These are phyloP conservation scores for Aquatica leii DNA, from an alignment of 2,888 invertebrate species.

Conservation along the genomic window DNA sequence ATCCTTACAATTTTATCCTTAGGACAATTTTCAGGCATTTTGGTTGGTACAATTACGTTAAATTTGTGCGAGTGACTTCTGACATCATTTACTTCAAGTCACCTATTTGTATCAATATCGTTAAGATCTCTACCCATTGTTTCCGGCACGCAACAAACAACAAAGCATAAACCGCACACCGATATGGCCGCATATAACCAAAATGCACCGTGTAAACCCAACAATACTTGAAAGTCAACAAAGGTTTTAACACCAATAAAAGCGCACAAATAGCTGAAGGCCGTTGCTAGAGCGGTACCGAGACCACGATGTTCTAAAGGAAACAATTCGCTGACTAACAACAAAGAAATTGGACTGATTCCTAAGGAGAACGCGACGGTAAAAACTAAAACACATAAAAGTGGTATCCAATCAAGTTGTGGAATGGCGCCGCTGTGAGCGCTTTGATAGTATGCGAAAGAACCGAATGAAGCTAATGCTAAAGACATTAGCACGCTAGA, in stretches of 20 bases:
- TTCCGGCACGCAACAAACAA: constrained; percentile 87
- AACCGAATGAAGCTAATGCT: constrained; percentile 85
- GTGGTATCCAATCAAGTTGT: constrained; percentile 83
- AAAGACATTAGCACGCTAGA: constrained; percentile 86
- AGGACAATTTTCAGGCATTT: constrained; percentile 26
- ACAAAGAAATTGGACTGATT: constrained; percentile 88
- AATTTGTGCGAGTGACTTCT: constrained; percentile 31
- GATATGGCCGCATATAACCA: constrained; percentile 88
- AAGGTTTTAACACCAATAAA: constrained; percentile 88
- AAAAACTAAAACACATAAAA: constrained; percentile 83
- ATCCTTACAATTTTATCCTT: constrained; percentile 25
- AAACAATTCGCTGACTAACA: constrained; percentile 84
- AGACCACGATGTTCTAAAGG: constrained; percentile 85
- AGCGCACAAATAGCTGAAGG: constrained; percentile 86
- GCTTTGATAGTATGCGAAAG: constrained; percentile 83
- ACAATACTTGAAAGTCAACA: constrained; percentile 77
- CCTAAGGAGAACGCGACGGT: constrained; percentile 88
- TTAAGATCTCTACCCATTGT: constrained; percentile 90
- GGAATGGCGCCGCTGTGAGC: constrained; percentile 62
- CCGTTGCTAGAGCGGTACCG: constrained; percentile 86
- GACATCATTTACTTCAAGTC: constrained; percentile 42
- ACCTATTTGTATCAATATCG: constrained; percentile 78
- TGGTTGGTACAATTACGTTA: constrained; percentile 33
- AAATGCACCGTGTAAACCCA: constrained; percentile 85
- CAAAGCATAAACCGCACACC: constrained; percentile 82